Conservation (phyloP, 2,888 invertebrate genomes). For the Podabrus alpinus region DNA sequence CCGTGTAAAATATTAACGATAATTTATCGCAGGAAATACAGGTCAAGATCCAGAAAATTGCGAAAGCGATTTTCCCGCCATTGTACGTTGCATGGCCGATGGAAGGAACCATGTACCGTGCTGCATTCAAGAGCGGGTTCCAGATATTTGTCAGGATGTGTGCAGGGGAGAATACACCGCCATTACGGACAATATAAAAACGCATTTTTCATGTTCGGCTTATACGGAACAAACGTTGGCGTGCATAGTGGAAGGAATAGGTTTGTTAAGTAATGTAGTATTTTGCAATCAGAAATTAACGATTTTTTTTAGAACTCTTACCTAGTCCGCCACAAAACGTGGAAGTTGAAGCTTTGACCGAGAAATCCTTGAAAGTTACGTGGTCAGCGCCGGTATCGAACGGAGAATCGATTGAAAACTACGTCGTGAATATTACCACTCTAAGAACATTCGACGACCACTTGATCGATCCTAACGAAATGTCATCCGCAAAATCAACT, state of each 20-base stretch:
- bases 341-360: conserved; percentile 72
- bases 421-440: conserved; percentile 73
- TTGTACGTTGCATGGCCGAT: conserved; percentile 79
- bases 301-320: conserved; percentile 63
- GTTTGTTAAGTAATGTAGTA: conserved; percentile 47
- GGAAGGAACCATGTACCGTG: conserved; percentile 86
- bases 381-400: conserved; percentile 72
- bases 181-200: conserved; percentile 81
- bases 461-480: conserved; percentile 58
- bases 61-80: conserved; percentile 78
- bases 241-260: conserved; percentile 81
- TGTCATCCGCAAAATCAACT: conserved; percentile 12
- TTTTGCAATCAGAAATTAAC: background rate
- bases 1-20: background rate
- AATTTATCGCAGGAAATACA: conserved; percentile 72
- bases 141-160: conserved; percentile 84
- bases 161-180: conserved; percentile 84
- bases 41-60: conserved; percentile 82
- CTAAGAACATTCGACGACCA: conserved; percentile 70
- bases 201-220: conserved; percentile 82
- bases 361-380: conserved; percentile 71
- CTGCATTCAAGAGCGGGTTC: conserved; percentile 79
- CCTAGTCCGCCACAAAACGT: conserved; percentile 77
- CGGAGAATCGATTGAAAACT: conserved; percentile 67
- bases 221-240: conserved; percentile 82